phyloP scores from a whole-genome alignment of 2,888 invertebrate species.

The Clistopyga incitator region DNA sequence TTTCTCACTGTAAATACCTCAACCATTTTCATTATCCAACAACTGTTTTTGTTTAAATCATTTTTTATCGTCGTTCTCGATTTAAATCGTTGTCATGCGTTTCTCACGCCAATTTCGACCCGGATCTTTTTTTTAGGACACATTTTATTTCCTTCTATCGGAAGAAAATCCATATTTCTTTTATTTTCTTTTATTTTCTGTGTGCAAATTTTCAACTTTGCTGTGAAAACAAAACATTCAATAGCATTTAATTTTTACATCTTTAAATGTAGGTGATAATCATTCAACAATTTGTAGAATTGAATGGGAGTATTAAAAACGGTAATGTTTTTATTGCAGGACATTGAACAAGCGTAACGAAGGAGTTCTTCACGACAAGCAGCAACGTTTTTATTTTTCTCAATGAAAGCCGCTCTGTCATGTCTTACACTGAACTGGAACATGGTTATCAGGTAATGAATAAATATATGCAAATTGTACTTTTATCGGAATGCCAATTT shows the following conservation, averaged over 20 bases:
- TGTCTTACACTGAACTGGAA: slow-evolving; percentile 97
- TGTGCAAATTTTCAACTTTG: too few species aligned
- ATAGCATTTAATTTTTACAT: background rate
- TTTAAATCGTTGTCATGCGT: background rate
- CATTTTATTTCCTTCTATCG: too few species aligned
- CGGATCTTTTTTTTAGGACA: too few species aligned
- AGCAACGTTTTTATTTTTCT: slow-evolving; percentile 66
- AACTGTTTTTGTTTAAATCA: background rate
- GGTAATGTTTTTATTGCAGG: slow-evolving; percentile 6
- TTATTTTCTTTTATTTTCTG: too few species aligned
- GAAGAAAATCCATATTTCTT: too few species aligned
- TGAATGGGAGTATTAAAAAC: background rate
- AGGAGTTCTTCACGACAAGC: slow-evolving; percentile 53
- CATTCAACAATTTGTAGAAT: background rate
- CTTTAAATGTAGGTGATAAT: background rate
- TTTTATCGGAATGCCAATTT: slow-evolving; percentile 9
- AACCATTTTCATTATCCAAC: background rate
- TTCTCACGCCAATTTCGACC: background rate
- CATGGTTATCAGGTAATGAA: slow-evolving; percentile 94
- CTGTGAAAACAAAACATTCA: background rate
- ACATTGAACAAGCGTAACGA: background rate
- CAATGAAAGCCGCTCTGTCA: slow-evolving; percentile 84
- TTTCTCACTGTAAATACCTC: background rate
- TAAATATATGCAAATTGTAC: slow-evolving; percentile 84
- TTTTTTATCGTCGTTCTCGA: background rate